phyloP scores from a whole-genome alignment of 1,140 invertebrate species.

The Euura saliciscinereae region DNA sequence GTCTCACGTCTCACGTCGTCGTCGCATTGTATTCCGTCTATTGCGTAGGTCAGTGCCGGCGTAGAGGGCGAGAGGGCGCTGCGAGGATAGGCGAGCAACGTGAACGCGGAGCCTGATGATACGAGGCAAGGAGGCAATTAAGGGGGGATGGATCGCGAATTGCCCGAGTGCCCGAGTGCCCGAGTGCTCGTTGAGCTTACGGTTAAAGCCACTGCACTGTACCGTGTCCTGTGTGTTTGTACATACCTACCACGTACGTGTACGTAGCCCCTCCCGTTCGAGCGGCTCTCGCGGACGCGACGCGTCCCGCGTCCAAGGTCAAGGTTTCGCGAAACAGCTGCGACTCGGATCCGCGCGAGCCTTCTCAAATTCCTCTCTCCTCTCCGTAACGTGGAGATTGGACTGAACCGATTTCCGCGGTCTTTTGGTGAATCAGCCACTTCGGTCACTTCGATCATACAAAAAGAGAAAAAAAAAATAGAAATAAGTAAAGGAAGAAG shows the following conservation, averaged over 20 bases:
- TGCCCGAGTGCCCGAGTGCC: constrained; percentile 1
- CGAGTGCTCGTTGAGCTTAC: constrained; percentile 20
- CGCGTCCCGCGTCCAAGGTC: constrained; percentile 29
- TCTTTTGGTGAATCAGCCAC: too few species aligned
- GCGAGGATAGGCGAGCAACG: background rate
- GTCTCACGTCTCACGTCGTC: background rate
- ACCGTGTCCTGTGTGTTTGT: too few species aligned
- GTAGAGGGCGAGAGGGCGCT: constrained; percentile 14
- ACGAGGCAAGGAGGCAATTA: background rate
- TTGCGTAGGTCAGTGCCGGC: constrained; percentile 34
- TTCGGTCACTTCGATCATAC: too few species aligned
- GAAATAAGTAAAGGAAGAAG: too few species aligned
- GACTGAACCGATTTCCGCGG: too few species aligned
- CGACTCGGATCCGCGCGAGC: constrained; percentile 31
- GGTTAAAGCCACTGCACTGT: too few species aligned
- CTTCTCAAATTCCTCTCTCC: constrained; percentile 21
- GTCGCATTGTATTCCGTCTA: background rate
- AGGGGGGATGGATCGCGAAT: background rate
- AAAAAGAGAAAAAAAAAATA: too few species aligned
- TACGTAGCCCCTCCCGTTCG: constrained; percentile 30
- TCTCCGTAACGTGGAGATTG: background rate
- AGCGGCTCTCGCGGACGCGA: background rate
- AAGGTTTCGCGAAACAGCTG: constrained; percentile 44
- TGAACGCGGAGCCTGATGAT: background rate
- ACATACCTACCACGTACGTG: background rate